Evolutionary conservation across 2,888 invertebrate species (phyloP).

Genomic region (Zaprionus lineosus): DNA sequence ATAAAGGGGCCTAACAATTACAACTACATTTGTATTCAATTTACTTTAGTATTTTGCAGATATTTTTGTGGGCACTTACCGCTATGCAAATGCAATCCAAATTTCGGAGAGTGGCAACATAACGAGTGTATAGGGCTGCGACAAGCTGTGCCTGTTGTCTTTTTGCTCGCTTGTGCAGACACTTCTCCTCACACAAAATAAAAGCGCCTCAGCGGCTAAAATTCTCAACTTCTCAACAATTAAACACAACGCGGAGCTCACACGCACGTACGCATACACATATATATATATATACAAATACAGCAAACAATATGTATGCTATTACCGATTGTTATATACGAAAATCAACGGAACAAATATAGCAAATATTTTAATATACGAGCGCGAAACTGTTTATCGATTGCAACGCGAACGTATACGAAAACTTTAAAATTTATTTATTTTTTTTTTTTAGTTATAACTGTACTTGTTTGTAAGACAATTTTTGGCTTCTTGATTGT

Average conservation of each 20-base stretch:
- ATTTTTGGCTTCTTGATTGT: slow-evolving; percentile 12
- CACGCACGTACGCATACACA: slow-evolving; percentile 4
- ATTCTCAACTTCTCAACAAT: slow-evolving; percentile 33
- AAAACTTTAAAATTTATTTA: slow-evolving; percentile 8
- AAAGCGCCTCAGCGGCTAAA: slow-evolving; percentile 37
- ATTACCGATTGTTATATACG: slow-evolving; percentile 38
- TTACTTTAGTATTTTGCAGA: not conserved
- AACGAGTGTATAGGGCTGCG: slow-evolving; percentile 29
- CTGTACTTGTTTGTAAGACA: slow-evolving; percentile 22
- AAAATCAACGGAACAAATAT: slow-evolving; percentile 22
- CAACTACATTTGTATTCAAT: slow-evolving; percentile 5
- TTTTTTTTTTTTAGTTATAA: slow-evolving; percentile 8
- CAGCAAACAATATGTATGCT: slow-evolving; percentile 28
- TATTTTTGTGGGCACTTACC: slow-evolving; percentile 50
- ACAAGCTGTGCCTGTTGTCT: slow-evolving; percentile 25
- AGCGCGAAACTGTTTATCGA: slow-evolving; percentile 26
- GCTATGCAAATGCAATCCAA: slow-evolving; percentile 50
- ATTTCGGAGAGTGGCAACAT: slow-evolving; percentile 42
- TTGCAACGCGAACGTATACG: slow-evolving; percentile 13
- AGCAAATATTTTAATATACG: slow-evolving; percentile 23
- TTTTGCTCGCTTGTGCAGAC: slow-evolving; percentile 35
- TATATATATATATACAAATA: slow-evolving; percentile 12
- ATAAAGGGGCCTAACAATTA: slow-evolving; percentile 17
- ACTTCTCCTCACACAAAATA: slow-evolving; percentile 10
- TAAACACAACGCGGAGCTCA: slow-evolving; percentile 24